These are phyloP conservation scores for Beroe forskalii DNA, from an alignment of 37 sponge, comb jelly and placozoan genomes.

Conservation along the genomic window DNA sequence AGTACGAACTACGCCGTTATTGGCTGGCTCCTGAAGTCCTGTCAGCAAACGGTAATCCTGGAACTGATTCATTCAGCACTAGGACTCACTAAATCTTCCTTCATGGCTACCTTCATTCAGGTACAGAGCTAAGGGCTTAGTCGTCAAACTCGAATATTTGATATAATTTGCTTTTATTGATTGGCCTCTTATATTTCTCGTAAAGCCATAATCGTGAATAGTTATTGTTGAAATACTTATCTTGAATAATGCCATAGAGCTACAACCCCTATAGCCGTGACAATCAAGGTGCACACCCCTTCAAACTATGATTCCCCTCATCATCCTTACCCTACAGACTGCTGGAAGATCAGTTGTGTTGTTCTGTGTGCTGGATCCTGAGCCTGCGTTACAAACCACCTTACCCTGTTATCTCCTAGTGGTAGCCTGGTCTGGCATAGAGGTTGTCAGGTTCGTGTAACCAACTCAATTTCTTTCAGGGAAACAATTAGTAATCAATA, in stretches of 20 bases:
- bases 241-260: no score
- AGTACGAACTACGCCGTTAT: conserved; percentile 31
- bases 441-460: conserved; percentile 34
- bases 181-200: no score
- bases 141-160: not conserved
- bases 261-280: no score
- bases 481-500: no score
- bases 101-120: not conserved
- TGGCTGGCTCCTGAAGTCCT: conserved; percentile 45
- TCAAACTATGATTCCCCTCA: no score
- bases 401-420: conserved; percentile 25
- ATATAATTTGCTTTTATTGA: no score
- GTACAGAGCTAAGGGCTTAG: not conserved
- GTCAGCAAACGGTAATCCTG: conserved; percentile 44
- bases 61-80: conserved; percentile 22
- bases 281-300: no score
- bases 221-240: no score
- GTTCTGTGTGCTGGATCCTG: conserved; percentile 12
- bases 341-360: not conserved
- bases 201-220: no score
- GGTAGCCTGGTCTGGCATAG: conserved; percentile 31
- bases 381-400: conserved; percentile 3
- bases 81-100: conserved; percentile 9
- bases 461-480: no score
- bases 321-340: no score